Evolutionary conservation across 2,113 vertebrate species (phyloP), one percentile per base, ranked within the genome.

Genomic region (Vidua chalybeata): DNA sequence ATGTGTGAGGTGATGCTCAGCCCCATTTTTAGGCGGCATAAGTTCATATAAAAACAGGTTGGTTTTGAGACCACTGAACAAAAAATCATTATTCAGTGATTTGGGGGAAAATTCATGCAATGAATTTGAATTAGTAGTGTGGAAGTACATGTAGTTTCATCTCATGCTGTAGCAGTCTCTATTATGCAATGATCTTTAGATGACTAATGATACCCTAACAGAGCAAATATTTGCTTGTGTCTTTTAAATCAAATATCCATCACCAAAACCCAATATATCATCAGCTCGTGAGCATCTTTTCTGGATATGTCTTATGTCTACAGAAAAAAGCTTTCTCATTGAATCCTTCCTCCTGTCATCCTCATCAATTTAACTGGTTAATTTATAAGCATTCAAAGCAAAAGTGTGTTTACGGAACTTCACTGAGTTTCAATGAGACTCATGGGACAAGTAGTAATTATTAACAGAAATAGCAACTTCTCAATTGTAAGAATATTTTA

Each of bases 381-480:
- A 82, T 92, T 94, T 85, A 74, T 61, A 91, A 91, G 58, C 41
- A 56, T 37, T 83, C 82, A 61, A 51, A 91, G 71, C 33, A 84
- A 46, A 86, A 89, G 13, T 15, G 10, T 81, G 28, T 90, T 82
- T 83, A 66, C 30, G 39, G 80, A 92, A 73, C 35, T 84, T 92
- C 4, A 6, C 67, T 49, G 63, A 71, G 51, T 92, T 97, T 89
- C 89, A 68, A 6, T 94, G 58, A 90, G 88, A 66, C 83, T 73
- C 69, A 39, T 56, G 24, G 77, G 80, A 48, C 64, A 96, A 71
- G 59, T 58, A 76, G 74, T 74, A 93, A 92, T 91, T 96, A 89
- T 89, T 71, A 90, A 87, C 45, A 92, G 84, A 85, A 83, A 61
- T 61, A 95, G 73, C n/a, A 89, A 61, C 51, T 89, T 35, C 66